Evolutionary conservation across 2,113 vertebrate species (phyloP).

Genomic region (Rhea americana): DNA sequence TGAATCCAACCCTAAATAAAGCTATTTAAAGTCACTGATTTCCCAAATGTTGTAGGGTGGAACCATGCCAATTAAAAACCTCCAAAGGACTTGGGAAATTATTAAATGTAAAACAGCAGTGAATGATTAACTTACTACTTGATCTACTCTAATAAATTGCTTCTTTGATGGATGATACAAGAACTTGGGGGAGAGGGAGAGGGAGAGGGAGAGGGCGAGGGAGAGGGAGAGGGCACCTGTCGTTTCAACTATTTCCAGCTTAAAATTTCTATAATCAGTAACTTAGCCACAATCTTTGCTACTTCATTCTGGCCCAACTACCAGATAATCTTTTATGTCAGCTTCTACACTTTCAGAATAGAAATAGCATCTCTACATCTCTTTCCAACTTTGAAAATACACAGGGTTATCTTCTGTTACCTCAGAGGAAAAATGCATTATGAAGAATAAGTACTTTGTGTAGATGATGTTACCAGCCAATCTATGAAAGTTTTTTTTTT

Average conservation of each 20-base stretch:
- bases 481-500: neutral
- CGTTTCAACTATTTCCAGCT: neutral
- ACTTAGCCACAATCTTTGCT: neutral
- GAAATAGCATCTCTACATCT: neutral
- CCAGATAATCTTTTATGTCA: neutral
- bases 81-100: neutral
- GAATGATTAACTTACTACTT: neutral
- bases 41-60: neutral
- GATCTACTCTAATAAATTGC: conserved; percentile 1
- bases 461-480: neutral
- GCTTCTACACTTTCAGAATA: neutral
- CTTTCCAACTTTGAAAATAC: neutral
- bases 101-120: neutral
- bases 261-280: neutral
- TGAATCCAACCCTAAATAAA: neutral
- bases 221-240: neutral
- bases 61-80: neutral
- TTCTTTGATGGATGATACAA: conserved; percentile 11
- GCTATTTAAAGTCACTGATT: neutral
- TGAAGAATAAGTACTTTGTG: neutral
- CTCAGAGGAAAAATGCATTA: neutral
- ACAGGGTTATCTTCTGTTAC: neutral
- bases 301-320: neutral
- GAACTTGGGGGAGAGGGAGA: neutral
- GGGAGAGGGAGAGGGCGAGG: neutral